A percentile compares a stretch with the other conserved stretches of the same genome.
These are phyloP conservation scores for Catharus bicknelli DNA, from an alignment of 2,113 vertebrate genomes.

Conservation along the genomic window DNA sequence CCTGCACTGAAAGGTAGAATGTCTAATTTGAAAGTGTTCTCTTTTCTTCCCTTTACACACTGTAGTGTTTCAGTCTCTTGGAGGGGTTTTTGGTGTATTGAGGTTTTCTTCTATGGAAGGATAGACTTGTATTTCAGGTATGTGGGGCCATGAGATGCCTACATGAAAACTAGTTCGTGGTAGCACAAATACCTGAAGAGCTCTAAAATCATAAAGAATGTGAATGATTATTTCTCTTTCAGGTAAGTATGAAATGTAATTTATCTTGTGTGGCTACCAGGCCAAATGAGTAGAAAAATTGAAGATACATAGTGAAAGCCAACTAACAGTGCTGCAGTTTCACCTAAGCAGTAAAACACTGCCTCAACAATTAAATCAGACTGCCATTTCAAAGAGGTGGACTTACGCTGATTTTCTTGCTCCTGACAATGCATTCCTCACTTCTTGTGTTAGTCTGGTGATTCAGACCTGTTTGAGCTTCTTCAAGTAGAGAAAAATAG, in stretches of 20 bases:
- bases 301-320: not conserved
- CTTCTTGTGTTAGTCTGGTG: not conserved
- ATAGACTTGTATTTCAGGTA: not conserved
- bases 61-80: not conserved
- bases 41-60: not conserved
- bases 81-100: not conserved
- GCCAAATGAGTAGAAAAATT: not conserved
- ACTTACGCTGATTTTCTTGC: not conserved
- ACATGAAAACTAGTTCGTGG: not conserved
- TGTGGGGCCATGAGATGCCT: not conserved
- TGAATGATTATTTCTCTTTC: not conserved
- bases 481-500: not conserved
- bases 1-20: constrained; percentile 92
- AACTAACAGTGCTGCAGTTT: not conserved
- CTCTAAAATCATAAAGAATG: not conserved
- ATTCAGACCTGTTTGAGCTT: not conserved
- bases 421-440: not conserved
- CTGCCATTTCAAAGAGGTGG: not conserved
- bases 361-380: not conserved
- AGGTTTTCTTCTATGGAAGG: not conserved
- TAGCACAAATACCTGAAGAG: not conserved
- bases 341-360: not conserved
- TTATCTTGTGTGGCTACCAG: not conserved
- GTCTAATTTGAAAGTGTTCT: not conserved
- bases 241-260: not conserved